These are phyloP conservation scores for Trachops cirrhosus DNA, from an alignment of 2,797 vertebrate species.

Conservation along the genomic window DNA sequence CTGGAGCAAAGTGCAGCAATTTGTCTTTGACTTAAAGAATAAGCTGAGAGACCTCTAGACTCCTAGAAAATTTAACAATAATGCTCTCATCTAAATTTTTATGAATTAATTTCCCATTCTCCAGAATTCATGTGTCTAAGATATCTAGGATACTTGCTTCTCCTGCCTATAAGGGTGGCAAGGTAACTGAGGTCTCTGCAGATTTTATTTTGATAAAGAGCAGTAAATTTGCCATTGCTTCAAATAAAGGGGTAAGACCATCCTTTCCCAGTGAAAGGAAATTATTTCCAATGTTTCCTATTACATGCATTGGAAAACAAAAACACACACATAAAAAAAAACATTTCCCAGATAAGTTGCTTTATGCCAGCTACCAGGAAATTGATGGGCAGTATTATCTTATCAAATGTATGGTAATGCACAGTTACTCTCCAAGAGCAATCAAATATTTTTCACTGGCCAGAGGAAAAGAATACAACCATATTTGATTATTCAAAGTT, in stretches of 20 bases:
- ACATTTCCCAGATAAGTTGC: neutral
- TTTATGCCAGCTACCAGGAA: neutral
- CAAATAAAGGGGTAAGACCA: neutral
- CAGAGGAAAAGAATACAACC: neutral
- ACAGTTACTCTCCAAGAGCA: neutral
- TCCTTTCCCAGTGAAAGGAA: neutral
- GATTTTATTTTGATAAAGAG: neutral
- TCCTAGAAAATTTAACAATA: neutral
- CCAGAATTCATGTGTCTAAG: neutral
- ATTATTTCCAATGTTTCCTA: neutral
- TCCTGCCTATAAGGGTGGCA: neutral
- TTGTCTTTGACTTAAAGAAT: neutral
- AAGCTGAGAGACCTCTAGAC: neutral
- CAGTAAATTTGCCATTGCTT: neutral
- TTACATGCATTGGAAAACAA: neutral
- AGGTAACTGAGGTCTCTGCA: neutral
- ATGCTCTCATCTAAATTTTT: neutral
- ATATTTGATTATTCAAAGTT: neutral
- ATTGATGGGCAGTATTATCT: neutral
- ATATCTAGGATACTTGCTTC: neutral
- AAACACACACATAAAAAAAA: neutral
- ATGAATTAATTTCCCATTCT: neutral
- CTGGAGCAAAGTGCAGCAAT: neutral
- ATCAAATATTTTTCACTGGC: neutral
- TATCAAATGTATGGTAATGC: neutral